These are phyloP conservation scores for Ascaphus truei DNA, from an alignment of 2,113 vertebrate species.

Conservation along the genomic window DNA sequence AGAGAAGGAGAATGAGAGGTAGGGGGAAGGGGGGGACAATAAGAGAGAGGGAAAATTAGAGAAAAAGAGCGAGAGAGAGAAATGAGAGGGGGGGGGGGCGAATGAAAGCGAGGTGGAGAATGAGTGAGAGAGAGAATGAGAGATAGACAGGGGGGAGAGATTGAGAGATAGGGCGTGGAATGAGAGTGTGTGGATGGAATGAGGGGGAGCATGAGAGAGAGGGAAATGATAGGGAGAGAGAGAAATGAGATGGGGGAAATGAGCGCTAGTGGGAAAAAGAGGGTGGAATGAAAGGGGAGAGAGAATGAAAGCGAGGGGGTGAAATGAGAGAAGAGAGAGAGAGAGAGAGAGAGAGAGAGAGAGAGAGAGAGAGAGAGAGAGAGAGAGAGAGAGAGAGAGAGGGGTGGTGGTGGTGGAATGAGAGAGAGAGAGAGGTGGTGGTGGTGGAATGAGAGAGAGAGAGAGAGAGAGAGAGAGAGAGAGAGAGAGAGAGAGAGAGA, in stretches of 20 bases:
- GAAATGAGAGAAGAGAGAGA: neutral
- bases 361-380: neutral
- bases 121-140: neutral
- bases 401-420: neutral
- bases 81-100: neutral
- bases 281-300: neutral
- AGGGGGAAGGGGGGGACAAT: neutral
- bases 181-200: neutral
- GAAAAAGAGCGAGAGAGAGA: neutral
- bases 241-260: neutral
- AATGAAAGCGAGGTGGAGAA: neutral
- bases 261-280: neutral
- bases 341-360: neutral
- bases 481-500: too few relatives aligned
- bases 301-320: neutral
- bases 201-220: too few relatives aligned
- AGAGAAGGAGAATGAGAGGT: neutral
- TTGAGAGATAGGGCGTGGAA: neutral
- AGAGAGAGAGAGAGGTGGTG: neutral
- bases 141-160: neutral
- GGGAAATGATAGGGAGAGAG: neutral
- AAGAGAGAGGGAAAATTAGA: neutral
- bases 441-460: neutral
- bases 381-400: neutral
- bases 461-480: neutral